Evolutionary conservation across 2,113 vertebrate genomes (phyloP).

Genomic region (Podarcis raffonei): DNA sequence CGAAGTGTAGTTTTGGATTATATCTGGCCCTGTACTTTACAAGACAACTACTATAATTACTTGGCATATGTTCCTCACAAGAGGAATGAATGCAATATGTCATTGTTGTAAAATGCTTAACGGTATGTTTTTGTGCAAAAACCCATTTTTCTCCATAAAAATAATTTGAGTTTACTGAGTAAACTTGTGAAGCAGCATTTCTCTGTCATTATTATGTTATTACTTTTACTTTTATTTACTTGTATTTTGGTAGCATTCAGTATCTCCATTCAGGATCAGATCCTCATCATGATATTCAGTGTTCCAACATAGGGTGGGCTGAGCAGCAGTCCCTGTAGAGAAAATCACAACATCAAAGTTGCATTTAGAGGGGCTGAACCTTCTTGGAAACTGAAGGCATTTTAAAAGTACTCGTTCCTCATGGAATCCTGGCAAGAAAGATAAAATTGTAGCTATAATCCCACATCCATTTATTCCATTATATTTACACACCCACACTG

Average conservation of each 20-base stretch:
- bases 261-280: slow-evolving; percentile 32
- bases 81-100: neutral
- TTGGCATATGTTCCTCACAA: neutral
- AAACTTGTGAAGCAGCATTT: slow-evolving; percentile 9
- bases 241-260: slow-evolving; percentile 27
- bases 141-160: neutral
- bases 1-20: neutral
- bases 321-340: slow-evolving; percentile 14
- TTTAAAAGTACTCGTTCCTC: neutral
- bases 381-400: slow-evolving; percentile 24
- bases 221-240: slow-evolving; percentile 33
- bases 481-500: neutral
- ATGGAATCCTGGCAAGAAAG: neutral
- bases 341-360: slow-evolving; percentile 39
- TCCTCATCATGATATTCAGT: slow-evolving; percentile 6
- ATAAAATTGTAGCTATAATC: neutral
- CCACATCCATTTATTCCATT: neutral
- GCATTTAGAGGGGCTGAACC: slow-evolving; percentile 32
- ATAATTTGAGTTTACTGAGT: neutral
- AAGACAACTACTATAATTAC: neutral
- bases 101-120: neutral
- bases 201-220: slow-evolving; percentile 16
- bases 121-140: neutral
- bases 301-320: slow-evolving; percentile 16
- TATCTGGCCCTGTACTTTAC: neutral